Evolutionary conservation across 2,113 vertebrate genomes (phyloP), one percentile per base, ranked within the genome.

Genomic region (Apodemus speciosus): DNA sequence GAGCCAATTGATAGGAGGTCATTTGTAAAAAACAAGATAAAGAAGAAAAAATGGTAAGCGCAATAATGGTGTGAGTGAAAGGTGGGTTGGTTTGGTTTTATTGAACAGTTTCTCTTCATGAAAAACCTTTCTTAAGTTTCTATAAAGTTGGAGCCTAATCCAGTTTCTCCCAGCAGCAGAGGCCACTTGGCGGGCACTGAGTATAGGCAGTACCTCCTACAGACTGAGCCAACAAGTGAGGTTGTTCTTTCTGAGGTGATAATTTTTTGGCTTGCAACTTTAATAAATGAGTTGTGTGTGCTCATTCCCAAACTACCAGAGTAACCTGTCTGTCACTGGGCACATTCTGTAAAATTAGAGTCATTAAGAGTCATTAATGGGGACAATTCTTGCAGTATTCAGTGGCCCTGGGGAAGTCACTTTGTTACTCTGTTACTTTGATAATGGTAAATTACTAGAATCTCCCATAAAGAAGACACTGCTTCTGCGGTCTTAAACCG

Each of bases 401-500:
- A 73, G n/a, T 32, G 76, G 51, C n/a, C 5, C 83, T 23, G 32
- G 2, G 23, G 68, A 88, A 91, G 69, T 30, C 51, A 64, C 62
- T 64, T 30, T 92, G 3, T 92, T 88, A 88, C 56, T 30, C 43
- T 93, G 4, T 90, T 88, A 81, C n/a, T 85, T 86, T 69, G 30
- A 85, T 83, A 95, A 73, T 93, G 91, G 83, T 88, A 90, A 83
- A 51, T 80, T 84, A 83, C 38, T 73, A 72, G 68, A 90, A 72
- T 25, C 49, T 92, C 92, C 2, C 51, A 23, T 60, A 68, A 76
- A 88, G 49, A 91, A 18, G 27, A 49, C 53, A 90, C 38, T 38
- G 11, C 58, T n/a, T 51, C 49, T 32, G 15, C 86, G 21, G 16
- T 76, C 18, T 35, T 92, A 71, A 86, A 18, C 8, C 84, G 51